phyloP scores from a whole-genome alignment of 2,888 invertebrate genomes.

The Drosophila sordidula region DNA sequence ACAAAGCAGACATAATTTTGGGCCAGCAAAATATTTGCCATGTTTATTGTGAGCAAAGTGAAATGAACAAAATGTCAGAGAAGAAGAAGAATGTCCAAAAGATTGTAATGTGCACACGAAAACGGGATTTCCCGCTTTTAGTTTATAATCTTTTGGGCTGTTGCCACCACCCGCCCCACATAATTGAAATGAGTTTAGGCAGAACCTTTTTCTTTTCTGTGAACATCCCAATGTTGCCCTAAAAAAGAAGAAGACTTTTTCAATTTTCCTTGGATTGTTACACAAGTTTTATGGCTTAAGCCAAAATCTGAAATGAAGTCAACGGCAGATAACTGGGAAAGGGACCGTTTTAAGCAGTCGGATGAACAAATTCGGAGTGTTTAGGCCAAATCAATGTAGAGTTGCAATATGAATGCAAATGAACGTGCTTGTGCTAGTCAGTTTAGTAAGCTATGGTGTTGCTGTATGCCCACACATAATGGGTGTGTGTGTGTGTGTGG shows the following conservation, averaged over 20 bases:
- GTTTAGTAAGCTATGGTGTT: not conserved
- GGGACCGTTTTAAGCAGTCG: not conserved
- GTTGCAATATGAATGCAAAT: constrained; percentile 61
- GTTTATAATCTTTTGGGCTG: constrained; percentile 46
- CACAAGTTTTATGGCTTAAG: constrained; percentile 27
- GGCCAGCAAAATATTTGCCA: constrained; percentile 43
- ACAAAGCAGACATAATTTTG: constrained; percentile 54
- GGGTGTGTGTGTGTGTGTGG: not conserved
- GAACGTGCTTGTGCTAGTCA: constrained; percentile 36
- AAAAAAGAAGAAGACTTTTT: constrained; percentile 3
- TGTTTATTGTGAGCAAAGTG: constrained; percentile 34
- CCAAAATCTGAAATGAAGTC: constrained; percentile 32
- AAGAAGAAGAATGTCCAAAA: constrained; percentile 6
- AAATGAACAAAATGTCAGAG: constrained; percentile 18
- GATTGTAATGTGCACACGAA: constrained; percentile 44
- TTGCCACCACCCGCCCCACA: constrained; percentile 28
- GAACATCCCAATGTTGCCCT: not conserved
- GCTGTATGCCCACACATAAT: too few relatives aligned
- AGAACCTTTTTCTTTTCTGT: constrained; percentile 13
- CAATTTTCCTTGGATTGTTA: constrained; percentile 32
- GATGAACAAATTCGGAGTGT: constrained; percentile 2
- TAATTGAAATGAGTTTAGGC: constrained; percentile 56
- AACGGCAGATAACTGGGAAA: constrained; percentile 19
- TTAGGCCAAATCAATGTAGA: constrained; percentile 18
- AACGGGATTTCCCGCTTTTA: constrained; percentile 51